These are phyloP conservation scores for Eurystomus gularis DNA, from an alignment of 2,113 vertebrate genomes.

Conservation along the genomic window DNA sequence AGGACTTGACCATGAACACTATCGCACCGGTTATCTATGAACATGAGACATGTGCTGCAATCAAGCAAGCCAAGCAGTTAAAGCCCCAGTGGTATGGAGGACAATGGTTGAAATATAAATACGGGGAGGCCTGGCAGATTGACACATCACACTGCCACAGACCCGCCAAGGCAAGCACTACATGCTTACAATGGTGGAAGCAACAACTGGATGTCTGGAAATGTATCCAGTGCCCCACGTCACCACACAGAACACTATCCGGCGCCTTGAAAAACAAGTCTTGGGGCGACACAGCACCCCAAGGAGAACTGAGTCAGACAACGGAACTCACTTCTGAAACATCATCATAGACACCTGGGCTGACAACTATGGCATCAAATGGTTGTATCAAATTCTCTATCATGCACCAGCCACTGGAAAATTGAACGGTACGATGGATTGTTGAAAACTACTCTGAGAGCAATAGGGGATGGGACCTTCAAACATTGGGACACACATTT, in stretches of 20 bases:
- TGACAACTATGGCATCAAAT: too few species aligned
- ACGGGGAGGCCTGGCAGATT: background rate
- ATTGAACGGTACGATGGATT: too few species aligned
- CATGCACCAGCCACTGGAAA: too few species aligned
- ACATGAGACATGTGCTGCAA: too few species aligned
- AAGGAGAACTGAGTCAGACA: background rate
- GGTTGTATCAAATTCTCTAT: too few species aligned
- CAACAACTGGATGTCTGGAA: background rate
- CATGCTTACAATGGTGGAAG: background rate
- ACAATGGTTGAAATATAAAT: background rate
- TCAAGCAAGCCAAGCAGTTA: too few species aligned
- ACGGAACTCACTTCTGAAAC: background rate
- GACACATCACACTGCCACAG: background rate
- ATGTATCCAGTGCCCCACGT: background rate
- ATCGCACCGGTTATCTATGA: background rate
- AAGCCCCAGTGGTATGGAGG: too few species aligned
- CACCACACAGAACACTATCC: background rate
- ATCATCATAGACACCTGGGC: background rate
- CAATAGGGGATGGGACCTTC: too few species aligned
- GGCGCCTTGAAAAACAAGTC: background rate
- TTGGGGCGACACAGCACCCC: background rate
- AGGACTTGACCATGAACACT: too few species aligned
- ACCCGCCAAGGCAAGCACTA: too few species aligned
- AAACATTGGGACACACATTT: too few species aligned
- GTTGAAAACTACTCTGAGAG: too few species aligned